Base-by-base conservation (phyloP, 2,113 vertebrate genomes). In the Osmerus mordax region DNA sequence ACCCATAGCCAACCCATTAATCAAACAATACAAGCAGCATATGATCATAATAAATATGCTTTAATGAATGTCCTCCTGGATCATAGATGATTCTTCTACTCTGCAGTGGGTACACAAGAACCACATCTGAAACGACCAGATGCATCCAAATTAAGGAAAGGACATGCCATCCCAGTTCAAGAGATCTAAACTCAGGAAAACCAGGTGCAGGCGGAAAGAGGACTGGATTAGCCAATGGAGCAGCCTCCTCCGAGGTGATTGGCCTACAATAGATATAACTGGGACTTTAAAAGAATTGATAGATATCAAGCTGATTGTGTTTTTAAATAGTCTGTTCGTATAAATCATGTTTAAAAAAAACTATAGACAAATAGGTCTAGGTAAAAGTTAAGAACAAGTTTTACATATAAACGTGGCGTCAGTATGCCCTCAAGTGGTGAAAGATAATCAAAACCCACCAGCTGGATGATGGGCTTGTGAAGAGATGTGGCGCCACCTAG, bases 21-120 rank as follows among this genome's bases (percentile, higher is more conserved):
- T 90, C 89, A 89, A 79, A 78, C 74, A 73, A 79, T 76, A 79
- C 87, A 88, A 85, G 83, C 73, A 89, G 86, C 87, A 83, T 87
- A 88, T 87, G 85, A 89, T 83, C 75, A 84, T 85, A 82, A 87
- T 88, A 87, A 83, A 83, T 85, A 82, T 74, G 69, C 70, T 78
- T 14, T 2, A 23, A 79, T 81, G 66, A 79, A 78, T 71, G 78
- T 80, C 66, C 74, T 70, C 29, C 28, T 32, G 4, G 16, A 25
- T 18, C 61, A 36, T 14, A 3, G 25, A 18, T 63, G 15, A 15
- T 56, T 4, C 2, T 56, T 56, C n/a, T 56, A 18, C 12, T 54
- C 53, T 15, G 53, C 54, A 18, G 54, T n/a, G n/a, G 54, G 54
- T 2, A 18, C 0, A 4, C 9, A 16, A 15, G 6, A n/a, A 56